Evolutionary conservation across 1,140 invertebrate genomes (phyloP), one percentile per base, ranked within the genome.

Genomic region (Lysiphlebus fabarum): DNA sequence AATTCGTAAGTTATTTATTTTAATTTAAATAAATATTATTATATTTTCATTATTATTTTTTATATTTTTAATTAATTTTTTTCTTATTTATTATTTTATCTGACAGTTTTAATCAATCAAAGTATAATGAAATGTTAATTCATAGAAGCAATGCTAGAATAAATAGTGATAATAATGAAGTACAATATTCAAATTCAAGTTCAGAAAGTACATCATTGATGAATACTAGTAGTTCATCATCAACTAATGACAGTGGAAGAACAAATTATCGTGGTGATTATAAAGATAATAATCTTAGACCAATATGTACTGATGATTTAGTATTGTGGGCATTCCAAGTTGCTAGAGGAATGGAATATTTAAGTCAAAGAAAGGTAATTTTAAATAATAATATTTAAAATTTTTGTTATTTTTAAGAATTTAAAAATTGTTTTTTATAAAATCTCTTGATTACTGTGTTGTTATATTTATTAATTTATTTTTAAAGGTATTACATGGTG

Each of bases 291-390:
- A 81, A 81, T 61, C 81, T 86, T 0, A 82, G 85, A 61, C 84
- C 87, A 0, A 85, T 92, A 7, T 87, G 83, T 6, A 92, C 90
- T 0, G 82, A 85, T 12, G 92, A 98, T 79, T 78, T 99, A 1
- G 80, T 98, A 11, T 90, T 89, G 33, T 99, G 92, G 87, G 87
- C 92, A 0, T 96, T 92, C 69, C 95, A 99, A 82, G 89, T 98
- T 4, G 91, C 95, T 0, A 80, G 91, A 37, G 96, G 96, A 49
- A 98, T 98, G 95, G 92, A 97, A 61, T 98, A 98, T 76, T 81
- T 98, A 4, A 89, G 92, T 9, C 86, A 85, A 34, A 84, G 89
- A 75, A 93, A 93, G 79, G 92, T 92, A 73, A 72, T 62, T 26
- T 26, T 26, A 2, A 26, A 26, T 26, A 1, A 26, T 26, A 1